phyloP scores from a whole-genome alignment of 2,113 vertebrate genomes.

The Pavo muticus region DNA sequence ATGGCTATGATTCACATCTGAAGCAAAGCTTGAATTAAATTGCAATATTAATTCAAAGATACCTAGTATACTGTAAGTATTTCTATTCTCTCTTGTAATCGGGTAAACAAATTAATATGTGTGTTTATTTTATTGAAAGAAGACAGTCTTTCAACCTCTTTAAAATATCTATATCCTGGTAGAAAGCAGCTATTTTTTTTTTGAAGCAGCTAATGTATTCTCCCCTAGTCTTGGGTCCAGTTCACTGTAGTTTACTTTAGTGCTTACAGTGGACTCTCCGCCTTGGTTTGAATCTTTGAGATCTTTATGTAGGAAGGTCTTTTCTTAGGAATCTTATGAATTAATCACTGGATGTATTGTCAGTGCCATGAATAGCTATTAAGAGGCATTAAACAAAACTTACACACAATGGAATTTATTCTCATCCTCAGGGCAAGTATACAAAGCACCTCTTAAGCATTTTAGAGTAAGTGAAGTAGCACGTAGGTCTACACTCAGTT shows the following conservation, averaged over 20 bases:
- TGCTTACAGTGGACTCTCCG: conserved; percentile 8
- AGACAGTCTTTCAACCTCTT: background rate
- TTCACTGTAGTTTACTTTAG: background rate
- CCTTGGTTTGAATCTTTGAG: conserved; percentile 1
- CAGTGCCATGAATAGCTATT: background rate
- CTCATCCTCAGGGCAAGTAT: background rate
- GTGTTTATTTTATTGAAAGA: background rate
- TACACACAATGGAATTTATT: background rate
- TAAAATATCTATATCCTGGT: background rate
- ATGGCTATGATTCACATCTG: background rate
- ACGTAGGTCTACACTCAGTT: background rate
- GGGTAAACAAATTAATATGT: too few relatives aligned
- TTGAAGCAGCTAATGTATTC: background rate
- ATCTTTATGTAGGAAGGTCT: background rate
- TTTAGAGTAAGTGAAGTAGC: background rate
- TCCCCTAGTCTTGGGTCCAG: background rate
- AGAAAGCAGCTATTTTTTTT: background rate
- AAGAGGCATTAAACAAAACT: conserved; percentile 39
- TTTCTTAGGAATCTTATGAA: conserved; percentile 34
- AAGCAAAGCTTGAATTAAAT: background rate
- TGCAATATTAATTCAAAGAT: background rate
- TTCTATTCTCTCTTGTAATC: background rate
- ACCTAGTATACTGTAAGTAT: background rate
- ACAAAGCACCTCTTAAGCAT: background rate
- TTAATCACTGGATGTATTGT: conserved; percentile 26